Base-by-base conservation (phyloP, 2,888 invertebrate genomes). In the Pachycephus smyrnensis region DNA sequence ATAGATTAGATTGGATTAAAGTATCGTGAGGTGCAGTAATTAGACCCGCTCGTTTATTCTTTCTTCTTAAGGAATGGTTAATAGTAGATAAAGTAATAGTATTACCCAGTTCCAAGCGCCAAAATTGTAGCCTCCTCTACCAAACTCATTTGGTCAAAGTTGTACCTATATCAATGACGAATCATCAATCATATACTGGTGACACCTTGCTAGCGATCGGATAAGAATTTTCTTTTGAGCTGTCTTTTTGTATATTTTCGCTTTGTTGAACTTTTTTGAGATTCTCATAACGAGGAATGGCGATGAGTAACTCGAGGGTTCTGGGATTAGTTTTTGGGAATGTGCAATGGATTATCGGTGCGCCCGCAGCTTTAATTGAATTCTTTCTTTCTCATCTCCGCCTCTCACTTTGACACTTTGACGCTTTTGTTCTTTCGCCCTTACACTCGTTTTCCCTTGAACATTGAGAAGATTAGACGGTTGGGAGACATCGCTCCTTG, bases 61-160 rank as follows among this genome's bases (percentile, higher is more conserved):
- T 36, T 55, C 1, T 68, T 32, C 55, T 40, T 15, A 40, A 6
- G 30, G 31, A 69, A 81, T 76, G 75, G 79, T 77, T 30, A 68
- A 76, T 78, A 77, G 81, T 84, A 77, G 77, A 36, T 4, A 69
- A 78, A 79, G 71, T 77, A 81, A 80, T 81, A 80, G 84, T 85
- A 86, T 90, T 90, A 91, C 90, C 90, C 90, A 87, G 89, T 86
- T 87, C 89, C 90, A 85, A 91, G 90, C 85, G 90, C 89, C 88
- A 91, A 88, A 86, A 91, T 88, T 78, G 90, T 90, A 86, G 91
- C 89, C 88, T 89, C 90, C 84, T 90, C 86, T 87, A 91, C 87
- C 88, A 91, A 86, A 86, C 87, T 90, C 89, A 91, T 86, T 86
- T 89, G 88, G 78, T 90, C 88, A 85, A 89, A 78, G 79, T 81